phyloP scores from a whole-genome alignment of 2,113 vertebrate species.

The Rhadina sibilatrix region DNA sequence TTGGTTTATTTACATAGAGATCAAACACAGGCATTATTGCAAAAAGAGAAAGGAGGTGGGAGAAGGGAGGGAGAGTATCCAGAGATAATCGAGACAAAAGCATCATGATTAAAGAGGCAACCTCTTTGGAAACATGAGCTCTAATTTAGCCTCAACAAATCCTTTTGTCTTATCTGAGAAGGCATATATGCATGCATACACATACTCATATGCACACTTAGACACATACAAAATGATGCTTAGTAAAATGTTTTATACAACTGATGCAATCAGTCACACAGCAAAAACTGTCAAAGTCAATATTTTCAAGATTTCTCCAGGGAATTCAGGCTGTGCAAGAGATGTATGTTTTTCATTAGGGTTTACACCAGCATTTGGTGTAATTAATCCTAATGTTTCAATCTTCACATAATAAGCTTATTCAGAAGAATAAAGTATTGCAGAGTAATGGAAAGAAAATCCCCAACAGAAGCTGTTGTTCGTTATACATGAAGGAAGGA shows the following conservation, averaged over 20 bases:
- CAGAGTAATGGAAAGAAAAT: slow-evolving; percentile 38
- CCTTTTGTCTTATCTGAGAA: slow-evolving; percentile 8
- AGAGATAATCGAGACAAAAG: slow-evolving; percentile 30
- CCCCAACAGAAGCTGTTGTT: not conserved
- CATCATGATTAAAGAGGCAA: slow-evolving; percentile 18
- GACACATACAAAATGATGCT: not conserved
- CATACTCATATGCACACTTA: not conserved
- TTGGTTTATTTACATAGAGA: slow-evolving; percentile 41
- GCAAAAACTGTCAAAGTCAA: slow-evolving; percentile 60
- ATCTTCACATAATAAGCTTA: slow-evolving; percentile 70
- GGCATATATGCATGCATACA: not conserved
- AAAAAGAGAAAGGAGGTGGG: not conserved
- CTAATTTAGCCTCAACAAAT: not conserved
- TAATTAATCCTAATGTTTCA: slow-evolving; percentile 75
- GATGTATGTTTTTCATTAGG: slow-evolving; percentile 72
- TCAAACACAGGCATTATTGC: slow-evolving; percentile 4
- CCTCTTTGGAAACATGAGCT: not conserved
- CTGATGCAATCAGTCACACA: slow-evolving; percentile 37
- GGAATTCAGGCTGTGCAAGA: slow-evolving; percentile 52
- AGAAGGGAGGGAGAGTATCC: not conserved
- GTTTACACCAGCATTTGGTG: slow-evolving; percentile 60
- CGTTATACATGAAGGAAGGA: not conserved
- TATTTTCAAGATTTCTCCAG: slow-evolving; percentile 64
- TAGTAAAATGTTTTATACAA: slow-evolving; percentile 48
- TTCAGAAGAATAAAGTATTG: slow-evolving; percentile 56